These are phyloP conservation scores for Gymnothorax javanicus DNA, from an alignment of 2,797 vertebrate genomes.

Conservation along the genomic window DNA sequence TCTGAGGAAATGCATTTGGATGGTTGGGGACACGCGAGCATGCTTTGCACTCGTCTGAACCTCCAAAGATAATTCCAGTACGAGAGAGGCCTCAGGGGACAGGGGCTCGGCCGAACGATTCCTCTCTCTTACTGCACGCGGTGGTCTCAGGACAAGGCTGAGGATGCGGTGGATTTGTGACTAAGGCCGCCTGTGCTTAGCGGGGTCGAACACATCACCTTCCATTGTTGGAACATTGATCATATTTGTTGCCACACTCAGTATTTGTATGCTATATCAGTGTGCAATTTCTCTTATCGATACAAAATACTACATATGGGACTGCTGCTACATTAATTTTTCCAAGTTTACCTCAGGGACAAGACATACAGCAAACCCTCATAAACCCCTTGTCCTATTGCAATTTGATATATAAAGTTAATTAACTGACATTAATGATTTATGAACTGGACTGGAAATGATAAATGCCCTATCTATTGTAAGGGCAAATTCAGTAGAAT, in stretches of 20 bases:
- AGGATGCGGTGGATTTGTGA: not conserved
- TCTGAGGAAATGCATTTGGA: not conserved
- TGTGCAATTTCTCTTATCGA: not conserved
- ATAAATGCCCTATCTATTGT: not conserved
- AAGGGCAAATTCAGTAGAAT: not conserved
- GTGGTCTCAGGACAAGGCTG: not conserved
- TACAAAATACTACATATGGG: not conserved
- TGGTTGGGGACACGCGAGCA: not conserved
- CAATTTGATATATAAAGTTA: not conserved
- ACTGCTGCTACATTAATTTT: not conserved
- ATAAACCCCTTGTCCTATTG: not conserved
- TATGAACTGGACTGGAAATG: not conserved
- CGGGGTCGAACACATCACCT: not conserved
- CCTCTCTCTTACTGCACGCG: not conserved
- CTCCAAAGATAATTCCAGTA: not conserved
- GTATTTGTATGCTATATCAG: not conserved
- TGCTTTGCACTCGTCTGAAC: not conserved
- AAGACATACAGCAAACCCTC: not conserved
- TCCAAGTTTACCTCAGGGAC: not conserved
- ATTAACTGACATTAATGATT: conserved; percentile 8
- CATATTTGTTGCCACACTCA: not conserved
- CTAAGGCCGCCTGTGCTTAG: not conserved
- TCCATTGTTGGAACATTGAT: not conserved
- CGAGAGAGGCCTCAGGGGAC: not conserved
- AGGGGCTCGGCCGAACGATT: not conserved